A percentile compares a stretch with the other conserved stretches of the same genome.
Conservation (phyloP, 2,113 vertebrate genomes). For the Strix uralensis region DNA sequence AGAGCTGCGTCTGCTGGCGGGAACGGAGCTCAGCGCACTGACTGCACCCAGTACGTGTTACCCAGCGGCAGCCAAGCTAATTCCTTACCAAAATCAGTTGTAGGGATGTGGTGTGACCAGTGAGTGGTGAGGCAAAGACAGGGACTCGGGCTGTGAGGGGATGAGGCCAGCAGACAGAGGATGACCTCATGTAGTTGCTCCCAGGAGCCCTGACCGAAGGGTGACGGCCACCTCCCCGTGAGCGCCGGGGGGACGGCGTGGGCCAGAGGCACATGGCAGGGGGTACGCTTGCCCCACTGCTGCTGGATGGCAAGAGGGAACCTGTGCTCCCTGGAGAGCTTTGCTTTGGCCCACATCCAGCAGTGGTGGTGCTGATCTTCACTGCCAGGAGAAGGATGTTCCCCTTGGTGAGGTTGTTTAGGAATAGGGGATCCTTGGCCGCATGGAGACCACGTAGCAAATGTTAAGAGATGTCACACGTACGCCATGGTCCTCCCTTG, state of each 20-base stretch:
- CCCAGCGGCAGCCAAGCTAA: background rate
- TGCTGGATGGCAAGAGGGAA: background rate
- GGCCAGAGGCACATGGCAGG: background rate
- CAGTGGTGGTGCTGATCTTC: background rate
- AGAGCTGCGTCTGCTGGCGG: background rate
- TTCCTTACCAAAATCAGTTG: background rate
- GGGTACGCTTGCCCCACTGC: background rate
- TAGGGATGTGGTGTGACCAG: background rate
- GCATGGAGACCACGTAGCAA: background rate
- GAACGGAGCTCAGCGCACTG: background rate
- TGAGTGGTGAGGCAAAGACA: background rate
- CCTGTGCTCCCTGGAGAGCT: background rate
- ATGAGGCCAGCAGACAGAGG: background rate
- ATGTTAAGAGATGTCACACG: background rate
- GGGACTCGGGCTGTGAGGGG: background rate
- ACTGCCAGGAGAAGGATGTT: background rate
- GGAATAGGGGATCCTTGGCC: background rate
- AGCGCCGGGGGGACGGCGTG: background rate
- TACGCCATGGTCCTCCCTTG: background rate
- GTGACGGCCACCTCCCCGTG: background rate
- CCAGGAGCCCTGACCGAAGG: background rate
- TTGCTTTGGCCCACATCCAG: background rate
- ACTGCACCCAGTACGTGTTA: background rate
- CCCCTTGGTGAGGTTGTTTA: background rate
- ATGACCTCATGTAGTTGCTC: background rate